A percentile compares a stretch with the other conserved stretches of the same genome.
phyloP scores from a whole-genome alignment of 1,140 invertebrate genomes.

The Papilio polytes region DNA sequence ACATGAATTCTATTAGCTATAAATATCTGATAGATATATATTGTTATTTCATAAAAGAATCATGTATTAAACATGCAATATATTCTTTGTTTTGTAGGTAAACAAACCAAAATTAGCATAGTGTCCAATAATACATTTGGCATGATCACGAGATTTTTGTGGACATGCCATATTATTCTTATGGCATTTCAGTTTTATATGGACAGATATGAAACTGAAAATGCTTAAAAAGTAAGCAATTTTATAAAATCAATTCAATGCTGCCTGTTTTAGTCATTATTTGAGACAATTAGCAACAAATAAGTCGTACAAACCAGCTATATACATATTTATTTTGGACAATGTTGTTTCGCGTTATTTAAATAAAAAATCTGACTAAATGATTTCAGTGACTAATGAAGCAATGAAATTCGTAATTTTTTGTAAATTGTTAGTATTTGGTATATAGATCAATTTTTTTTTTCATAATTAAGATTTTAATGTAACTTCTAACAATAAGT shows the following conservation, averaged over 20 bases:
- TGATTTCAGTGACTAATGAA: slow-evolving; percentile 17
- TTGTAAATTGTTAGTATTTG: slow-evolving; percentile 37
- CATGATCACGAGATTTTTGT: slow-evolving; percentile 31
- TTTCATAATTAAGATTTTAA: slow-evolving; percentile 65
- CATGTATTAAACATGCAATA: slow-evolving; percentile 15
- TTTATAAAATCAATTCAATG: background rate
- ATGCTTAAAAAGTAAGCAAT: background rate
- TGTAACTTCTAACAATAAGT: slow-evolving; percentile 71
- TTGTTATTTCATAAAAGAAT: background rate
- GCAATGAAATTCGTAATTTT: slow-evolving; percentile 31
- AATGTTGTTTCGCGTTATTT: background rate
- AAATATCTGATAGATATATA: slow-evolving; percentile 20
- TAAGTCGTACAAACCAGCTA: slow-evolving; percentile 3
- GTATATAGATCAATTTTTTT: slow-evolving; percentile 60
- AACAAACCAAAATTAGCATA: slow-evolving; percentile 6
- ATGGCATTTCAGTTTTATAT: slow-evolving; percentile 9
- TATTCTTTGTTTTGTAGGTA: slow-evolving; percentile 10
- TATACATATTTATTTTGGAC: slow-evolving; percentile 9
- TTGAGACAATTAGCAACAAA: slow-evolving; percentile 5
- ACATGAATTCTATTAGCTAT: slow-evolving; percentile 1
- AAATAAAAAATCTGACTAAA: background rate
- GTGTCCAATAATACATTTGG: slow-evolving; percentile 8
- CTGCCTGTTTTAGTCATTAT: background rate
- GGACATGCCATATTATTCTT: slow-evolving; percentile 32
- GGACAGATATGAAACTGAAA: slow-evolving; percentile 3